A percentile compares a stretch with the other conserved stretches of the same genome.
These are phyloP conservation scores for Panagrolaimus sp. DNA, from an alignment of 1,140 invertebrate genomes.

Conservation along the genomic window DNA sequence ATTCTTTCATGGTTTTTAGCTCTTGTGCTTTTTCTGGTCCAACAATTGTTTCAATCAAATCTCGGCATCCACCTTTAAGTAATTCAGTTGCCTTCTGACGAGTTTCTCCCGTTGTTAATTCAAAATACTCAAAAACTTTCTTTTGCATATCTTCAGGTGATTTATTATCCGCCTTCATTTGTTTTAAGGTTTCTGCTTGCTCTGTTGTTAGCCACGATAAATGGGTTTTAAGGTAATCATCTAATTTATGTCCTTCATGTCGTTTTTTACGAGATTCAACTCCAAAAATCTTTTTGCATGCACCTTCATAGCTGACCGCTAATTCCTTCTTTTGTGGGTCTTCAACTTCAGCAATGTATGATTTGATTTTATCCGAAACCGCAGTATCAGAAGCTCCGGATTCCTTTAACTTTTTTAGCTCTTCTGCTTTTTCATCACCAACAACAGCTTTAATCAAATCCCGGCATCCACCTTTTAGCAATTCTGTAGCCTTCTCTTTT, in stretches of 20 bases:
- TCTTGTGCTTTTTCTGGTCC: conserved; percentile 42
- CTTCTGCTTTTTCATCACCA: conserved; percentile 40
- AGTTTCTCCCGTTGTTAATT: neutral
- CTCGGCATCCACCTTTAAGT: conserved; percentile 25
- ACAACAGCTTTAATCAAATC: conserved; percentile 21
- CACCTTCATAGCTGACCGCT: conserved; percentile 19
- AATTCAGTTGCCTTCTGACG: conserved; percentile 25
- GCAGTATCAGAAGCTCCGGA: conserved; percentile 23
- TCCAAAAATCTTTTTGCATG: conserved; percentile 33
- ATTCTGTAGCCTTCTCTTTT: conserved; percentile 23
- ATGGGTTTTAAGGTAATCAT: conserved; percentile 40
- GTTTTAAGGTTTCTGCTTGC: neutral
- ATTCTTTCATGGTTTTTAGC: conserved; percentile 41
- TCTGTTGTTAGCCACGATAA: conserved; percentile 35
- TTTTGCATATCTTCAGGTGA: neutral
- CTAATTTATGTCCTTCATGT: conserved; percentile 29
- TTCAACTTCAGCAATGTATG: conserved; percentile 23
- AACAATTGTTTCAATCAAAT: conserved; percentile 17
- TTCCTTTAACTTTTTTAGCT: conserved; percentile 43
- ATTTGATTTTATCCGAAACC: conserved; percentile 31
- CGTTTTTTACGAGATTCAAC: conserved; percentile 8
- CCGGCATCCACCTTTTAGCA: conserved; percentile 23
- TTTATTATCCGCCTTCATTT: conserved; percentile 36
- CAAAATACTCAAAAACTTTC: neutral
- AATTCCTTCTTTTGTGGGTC: conserved; percentile 39